phyloP scores from a whole-genome alignment of 2,888 invertebrate genomes.

The Terebella lapidaria region DNA sequence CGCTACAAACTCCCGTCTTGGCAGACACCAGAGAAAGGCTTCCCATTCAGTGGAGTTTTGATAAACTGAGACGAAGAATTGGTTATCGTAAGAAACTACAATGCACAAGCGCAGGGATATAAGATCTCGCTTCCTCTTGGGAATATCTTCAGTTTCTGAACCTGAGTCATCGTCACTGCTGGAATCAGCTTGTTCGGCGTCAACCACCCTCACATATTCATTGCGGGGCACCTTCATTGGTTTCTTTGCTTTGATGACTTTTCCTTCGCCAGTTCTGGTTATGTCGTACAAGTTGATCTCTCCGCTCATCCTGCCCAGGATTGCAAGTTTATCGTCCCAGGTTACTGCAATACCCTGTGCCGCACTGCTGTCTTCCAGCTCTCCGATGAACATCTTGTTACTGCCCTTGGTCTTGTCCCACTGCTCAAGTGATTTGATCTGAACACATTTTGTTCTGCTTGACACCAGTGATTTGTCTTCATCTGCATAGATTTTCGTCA shows the following conservation, averaged over 20 bases:
- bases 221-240: not conserved
- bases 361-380: not conserved
- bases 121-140: not conserved
- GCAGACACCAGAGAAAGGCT: conserved; percentile 3
- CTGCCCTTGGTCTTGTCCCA: not conserved
- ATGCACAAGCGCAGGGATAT: not conserved
- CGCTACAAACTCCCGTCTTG: not conserved
- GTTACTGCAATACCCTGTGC: not conserved
- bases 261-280: not conserved
- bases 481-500: not conserved
- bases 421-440: not conserved
- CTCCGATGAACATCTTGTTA: not conserved
- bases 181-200: not conserved
- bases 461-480: not conserved
- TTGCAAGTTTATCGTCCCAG: not conserved
- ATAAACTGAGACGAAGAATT: not conserved
- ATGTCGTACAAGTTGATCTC: not conserved
- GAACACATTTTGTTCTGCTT: too few relatives aligned
- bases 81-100: not conserved
- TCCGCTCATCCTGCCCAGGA: not conserved
- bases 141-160: not conserved
- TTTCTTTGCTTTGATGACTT: not conserved
- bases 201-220: not conserved
- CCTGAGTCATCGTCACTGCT: not conserved
- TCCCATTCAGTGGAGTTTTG: not conserved